phyloP scores from a whole-genome alignment of 23 tunicate genomes.

The Halocynthia aurantium region DNA sequence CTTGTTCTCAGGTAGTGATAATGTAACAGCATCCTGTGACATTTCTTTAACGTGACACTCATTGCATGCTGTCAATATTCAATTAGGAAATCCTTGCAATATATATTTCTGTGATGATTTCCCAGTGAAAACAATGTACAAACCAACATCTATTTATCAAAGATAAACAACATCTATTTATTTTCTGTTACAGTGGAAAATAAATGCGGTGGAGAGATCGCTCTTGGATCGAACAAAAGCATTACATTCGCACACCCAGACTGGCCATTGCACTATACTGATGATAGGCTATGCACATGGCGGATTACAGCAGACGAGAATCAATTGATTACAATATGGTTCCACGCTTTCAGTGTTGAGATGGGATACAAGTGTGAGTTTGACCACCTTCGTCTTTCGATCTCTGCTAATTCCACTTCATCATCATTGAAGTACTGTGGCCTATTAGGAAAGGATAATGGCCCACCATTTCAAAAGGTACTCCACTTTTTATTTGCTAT shows the following conservation, averaged over 20 bases:
- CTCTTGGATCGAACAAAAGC: background rate
- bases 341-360: constrained; percentile 2
- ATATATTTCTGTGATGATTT: too few relatives aligned
- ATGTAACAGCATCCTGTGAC: too few relatives aligned
- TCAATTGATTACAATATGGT: background rate
- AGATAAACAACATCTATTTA: too few relatives aligned
- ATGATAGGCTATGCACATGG: background rate
- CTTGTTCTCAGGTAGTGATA: too few relatives aligned
- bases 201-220: background rate
- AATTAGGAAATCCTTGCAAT: too few relatives aligned
- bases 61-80: too few relatives aligned
- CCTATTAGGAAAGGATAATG: background rate
- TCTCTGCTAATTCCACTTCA: background rate
- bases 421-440: background rate
- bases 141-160: too few relatives aligned
- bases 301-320: background rate
- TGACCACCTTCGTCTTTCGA: background rate
- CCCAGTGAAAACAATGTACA: too few relatives aligned
- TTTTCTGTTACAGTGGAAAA: background rate
- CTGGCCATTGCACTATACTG: background rate
- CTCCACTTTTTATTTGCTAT: too few relatives aligned
- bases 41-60: too few relatives aligned
- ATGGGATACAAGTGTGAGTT: background rate
- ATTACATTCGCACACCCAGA: background rate
- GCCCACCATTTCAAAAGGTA: background rate